These are phyloP conservation scores for Geothlypis trichas DNA, from an alignment of 2,113 vertebrate genomes.

Conservation along the genomic window DNA sequence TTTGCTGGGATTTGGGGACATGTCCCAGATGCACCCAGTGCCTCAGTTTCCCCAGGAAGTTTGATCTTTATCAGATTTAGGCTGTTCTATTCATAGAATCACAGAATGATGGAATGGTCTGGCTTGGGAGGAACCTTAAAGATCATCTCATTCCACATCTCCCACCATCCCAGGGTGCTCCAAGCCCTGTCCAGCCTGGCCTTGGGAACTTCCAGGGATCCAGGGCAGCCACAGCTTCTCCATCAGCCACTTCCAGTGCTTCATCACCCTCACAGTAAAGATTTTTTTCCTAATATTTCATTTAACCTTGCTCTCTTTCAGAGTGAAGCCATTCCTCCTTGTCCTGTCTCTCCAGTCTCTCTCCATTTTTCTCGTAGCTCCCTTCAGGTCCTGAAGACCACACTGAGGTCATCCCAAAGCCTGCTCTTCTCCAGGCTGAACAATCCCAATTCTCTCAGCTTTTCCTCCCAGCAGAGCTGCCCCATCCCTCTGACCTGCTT, in stretches of 20 bases:
- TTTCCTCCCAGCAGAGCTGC: neutral
- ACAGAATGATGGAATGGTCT: neutral
- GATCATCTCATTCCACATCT: neutral
- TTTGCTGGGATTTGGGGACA: neutral
- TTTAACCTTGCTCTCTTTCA: neutral
- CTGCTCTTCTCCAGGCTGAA: neutral
- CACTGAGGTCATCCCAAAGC: neutral
- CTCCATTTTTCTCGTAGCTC: neutral
- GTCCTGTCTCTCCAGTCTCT: neutral
- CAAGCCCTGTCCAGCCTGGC: fast-evolving
- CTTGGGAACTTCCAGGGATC: neutral
- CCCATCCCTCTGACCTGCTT: neutral
- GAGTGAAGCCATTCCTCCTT: neutral
- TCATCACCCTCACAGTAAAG: neutral
- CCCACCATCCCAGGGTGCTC: fast-evolving
- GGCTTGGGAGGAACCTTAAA: neutral
- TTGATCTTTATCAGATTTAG: neutral
- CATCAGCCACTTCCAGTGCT: fast-evolving
- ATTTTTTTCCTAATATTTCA: neutral
- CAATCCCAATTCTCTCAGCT: neutral
- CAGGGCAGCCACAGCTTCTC: neutral
- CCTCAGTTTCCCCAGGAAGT: neutral
- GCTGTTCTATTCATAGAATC: fast-evolving
- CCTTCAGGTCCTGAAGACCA: fast-evolving
- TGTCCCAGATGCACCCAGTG: fast-evolving